Base-by-base conservation (phyloP, 1,140 invertebrate species). In the Meloidogyne floridensis region DNA sequence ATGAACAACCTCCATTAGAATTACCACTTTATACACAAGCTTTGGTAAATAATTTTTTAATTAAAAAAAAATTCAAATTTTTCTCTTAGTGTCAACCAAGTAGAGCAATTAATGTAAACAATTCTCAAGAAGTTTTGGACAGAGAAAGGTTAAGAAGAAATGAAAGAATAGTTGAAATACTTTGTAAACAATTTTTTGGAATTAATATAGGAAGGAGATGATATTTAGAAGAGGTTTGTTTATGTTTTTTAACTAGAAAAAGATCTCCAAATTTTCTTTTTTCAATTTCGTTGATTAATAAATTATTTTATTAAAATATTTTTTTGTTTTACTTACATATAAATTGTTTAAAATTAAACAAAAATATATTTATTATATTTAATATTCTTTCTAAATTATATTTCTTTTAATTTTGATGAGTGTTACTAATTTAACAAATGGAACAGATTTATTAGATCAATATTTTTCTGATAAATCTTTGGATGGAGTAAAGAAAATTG, bases 171-270 rank as follows among this genome's bases (percentile, higher is more conserved):
- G 20, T 81, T 15, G 75, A 77, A 43, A 79, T 83, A 20, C 80
- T 83, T 11, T 84, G 59, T 18, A 83, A 75, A 53, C 82, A 83
- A 72, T 83, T 82, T 53, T 82, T 83, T 56, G 69, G 65, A 65
- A 65, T 65, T 65, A 65, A 65, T 18, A 65, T 65, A n/a, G 59
- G 59, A 65, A 65, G 59, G 7, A n/a, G 7, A 65, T 65, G 18
- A 6, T 65, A n/a, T 18, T 47, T 47, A 47, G 7, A 47, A 1
- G 5, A 47, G 4, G 7, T 47, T 47, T 47, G 2, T 47, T 47
- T 0, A 3, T 0, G 0, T 6, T 47, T 47, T 47, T 6, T 47
- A 32, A 32, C 32, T 32, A 6, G 32, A 32, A 32, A 32, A 32
- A 2, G 32, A 32, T 32, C 32, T 32, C 32, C 32, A 1, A 32